Base-by-base conservation (phyloP, 1,140 invertebrate species). In the Drosophila varians region DNA sequence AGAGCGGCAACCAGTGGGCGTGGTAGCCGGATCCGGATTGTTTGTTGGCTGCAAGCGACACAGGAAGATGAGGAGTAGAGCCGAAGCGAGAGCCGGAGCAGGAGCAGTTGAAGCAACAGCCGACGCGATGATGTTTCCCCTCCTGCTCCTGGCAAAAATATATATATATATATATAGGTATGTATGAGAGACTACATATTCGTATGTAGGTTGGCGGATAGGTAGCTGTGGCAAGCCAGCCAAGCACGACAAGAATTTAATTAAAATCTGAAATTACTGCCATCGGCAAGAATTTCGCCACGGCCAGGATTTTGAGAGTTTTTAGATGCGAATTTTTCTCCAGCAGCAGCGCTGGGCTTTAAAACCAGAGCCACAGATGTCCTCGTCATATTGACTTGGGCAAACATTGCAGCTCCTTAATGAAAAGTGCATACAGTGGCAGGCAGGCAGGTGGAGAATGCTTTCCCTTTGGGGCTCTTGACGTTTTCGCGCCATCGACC, bases 211-310 rank as follows among this genome's bases (percentile, higher is more conserved):
- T 31, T 31, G 28, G 28, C 9, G 28, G 28, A 11, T 53, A 25
- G 40, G 55, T 36, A 38, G 58, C 55, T 47, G 56, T 60, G 51
- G 62, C 52, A 58, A 57, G 62, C 61, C 54, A 57, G 62, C 61
- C 54, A 72, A 56, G 58, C 61, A 79, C 65, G 75, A 79, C 73
- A 86, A 65, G 74, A 87, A 87, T 87, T 87, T 87, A 87, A 87
- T 87, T 87, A 87, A 87, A 87, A 87, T 87, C 60, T 82, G 70
- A 75, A 87, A 87, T 77, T 75, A 87, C 74, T 68, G 82, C 82
- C 74, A 68, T 68, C 46, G 77, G 82, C 80, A 55, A 68, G 52
- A 36, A 69, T 51, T 42, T 45, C 40, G 62, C 40, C 61, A 75
- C 70, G 38, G 49, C 56, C 54, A 68, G 65, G 66, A 61, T 65